Evolutionary conservation across 2,888 invertebrate species (phyloP).

Genomic region (Nasonovia ribisnigri): DNA sequence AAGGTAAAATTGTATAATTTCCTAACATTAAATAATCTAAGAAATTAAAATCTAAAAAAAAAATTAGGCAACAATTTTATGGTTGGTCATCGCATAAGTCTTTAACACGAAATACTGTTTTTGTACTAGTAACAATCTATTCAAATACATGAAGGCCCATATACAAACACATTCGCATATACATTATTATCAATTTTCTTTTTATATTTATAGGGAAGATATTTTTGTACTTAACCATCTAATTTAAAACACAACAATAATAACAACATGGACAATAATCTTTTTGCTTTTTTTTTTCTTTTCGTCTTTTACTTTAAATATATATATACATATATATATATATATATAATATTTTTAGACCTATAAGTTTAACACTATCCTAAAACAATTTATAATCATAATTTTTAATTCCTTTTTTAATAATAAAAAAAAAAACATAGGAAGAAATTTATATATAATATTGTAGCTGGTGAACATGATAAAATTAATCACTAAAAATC

Average conservation of each 20-base stretch:
- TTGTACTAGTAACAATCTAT: slow-evolving; percentile 65
- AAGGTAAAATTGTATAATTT: slow-evolving; percentile 61
- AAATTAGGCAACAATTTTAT: slow-evolving; percentile 63
- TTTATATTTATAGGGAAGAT: slow-evolving; percentile 61
- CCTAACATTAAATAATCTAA: slow-evolving; percentile 60
- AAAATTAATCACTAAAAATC: slow-evolving; percentile 64
- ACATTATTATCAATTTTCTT: slow-evolving; percentile 38
- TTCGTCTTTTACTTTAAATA: slow-evolving; percentile 58
- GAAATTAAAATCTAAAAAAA: slow-evolving; percentile 64
- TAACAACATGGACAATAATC: slow-evolving; percentile 65
- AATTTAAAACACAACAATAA: slow-evolving; percentile 65
- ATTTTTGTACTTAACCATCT: slow-evolving; percentile 64
- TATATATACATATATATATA: slow-evolving; percentile 53
- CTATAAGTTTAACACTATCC: slow-evolving; percentile 63
- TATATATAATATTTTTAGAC: slow-evolving; percentile 50
- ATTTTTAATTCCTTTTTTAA: slow-evolving; percentile 56
- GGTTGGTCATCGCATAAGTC: slow-evolving; percentile 65
- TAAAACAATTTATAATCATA: slow-evolving; percentile 61
- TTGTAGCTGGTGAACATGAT: slow-evolving; percentile 65
- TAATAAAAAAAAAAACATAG: slow-evolving; percentile 63
- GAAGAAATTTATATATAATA: slow-evolving; percentile 63
- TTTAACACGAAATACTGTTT: slow-evolving; percentile 65
- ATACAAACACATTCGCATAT: slow-evolving; percentile 65
- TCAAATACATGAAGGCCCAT: slow-evolving; percentile 62
- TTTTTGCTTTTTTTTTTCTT: slow-evolving; percentile 59